Evolutionary conservation across 2,113 vertebrate genomes (phyloP).

Genomic region (Ceratotherium simum): DNA sequence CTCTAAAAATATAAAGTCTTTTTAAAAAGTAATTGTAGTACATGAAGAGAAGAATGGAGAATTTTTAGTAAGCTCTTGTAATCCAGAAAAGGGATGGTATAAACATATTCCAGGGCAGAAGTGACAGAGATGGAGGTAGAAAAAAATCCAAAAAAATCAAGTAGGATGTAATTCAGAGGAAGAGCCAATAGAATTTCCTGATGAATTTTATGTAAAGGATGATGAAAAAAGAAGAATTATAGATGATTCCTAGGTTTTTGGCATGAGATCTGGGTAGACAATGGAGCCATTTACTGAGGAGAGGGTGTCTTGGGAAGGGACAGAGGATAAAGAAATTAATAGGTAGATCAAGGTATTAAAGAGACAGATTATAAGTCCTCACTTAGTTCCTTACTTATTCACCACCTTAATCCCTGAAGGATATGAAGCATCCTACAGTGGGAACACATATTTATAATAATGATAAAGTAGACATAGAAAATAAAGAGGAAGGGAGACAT

Average conservation of each 20-base stretch:
- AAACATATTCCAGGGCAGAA: neutral
- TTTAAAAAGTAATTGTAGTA: neutral
- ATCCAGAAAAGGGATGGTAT: neutral
- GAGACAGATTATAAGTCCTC: neutral
- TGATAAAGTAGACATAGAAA: slow-evolving; percentile 10
- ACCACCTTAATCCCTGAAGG: neutral
- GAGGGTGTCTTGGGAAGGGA: neutral
- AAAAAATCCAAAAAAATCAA: neutral
- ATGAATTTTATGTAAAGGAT: neutral
- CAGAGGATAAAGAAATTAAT: slow-evolving; percentile 22
- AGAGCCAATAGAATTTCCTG: neutral
- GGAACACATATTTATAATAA: neutral
- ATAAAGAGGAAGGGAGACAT: neutral
- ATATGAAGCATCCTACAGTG: neutral
- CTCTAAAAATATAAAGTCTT: neutral
- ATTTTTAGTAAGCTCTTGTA: neutral
- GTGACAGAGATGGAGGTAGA: neutral
- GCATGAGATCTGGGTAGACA: neutral
- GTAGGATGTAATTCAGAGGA: neutral
- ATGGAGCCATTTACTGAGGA: neutral
- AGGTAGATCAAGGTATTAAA: neutral
- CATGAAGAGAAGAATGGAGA: neutral
- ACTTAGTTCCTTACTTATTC: slow-evolving; percentile 35
- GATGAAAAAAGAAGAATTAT: slow-evolving; percentile 1
- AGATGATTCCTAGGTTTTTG: neutral